Evolutionary conservation across 1,140 invertebrate species (phyloP).

Genomic region (Drosophila pseudoananassae): DNA sequence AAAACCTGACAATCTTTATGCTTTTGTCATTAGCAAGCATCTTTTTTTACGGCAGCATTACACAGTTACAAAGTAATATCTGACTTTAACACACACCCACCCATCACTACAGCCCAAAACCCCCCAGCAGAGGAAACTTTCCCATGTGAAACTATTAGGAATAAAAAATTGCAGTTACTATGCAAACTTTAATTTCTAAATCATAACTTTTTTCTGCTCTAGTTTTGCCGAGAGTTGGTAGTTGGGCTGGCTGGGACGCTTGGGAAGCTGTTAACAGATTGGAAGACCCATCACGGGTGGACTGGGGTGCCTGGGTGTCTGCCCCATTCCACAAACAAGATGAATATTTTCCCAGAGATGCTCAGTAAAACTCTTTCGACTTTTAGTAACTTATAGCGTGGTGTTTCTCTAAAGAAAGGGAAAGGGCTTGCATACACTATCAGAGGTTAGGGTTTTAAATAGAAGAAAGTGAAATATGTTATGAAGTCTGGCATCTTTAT

Average conservation of each 20-base stretch:
- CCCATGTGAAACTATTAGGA: conserved; percentile 28
- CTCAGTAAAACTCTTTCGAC: background rate
- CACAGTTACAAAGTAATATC: conserved; percentile 7
- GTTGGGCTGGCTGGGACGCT: background rate
- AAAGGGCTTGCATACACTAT: conserved; percentile 1
- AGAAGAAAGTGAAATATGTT: too few species aligned
- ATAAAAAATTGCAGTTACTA: conserved; percentile 28
- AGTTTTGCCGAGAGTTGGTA: conserved; percentile 38
- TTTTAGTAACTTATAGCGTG: conserved; percentile 5
- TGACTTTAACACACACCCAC: conserved; percentile 3
- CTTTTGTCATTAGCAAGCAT: conserved; percentile 64
- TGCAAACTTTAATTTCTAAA: conserved; percentile 76
- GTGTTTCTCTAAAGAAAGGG: conserved; percentile 2
- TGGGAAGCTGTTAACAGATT: conserved; percentile 35
- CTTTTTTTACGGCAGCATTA: conserved; percentile 45
- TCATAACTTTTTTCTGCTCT: conserved; percentile 70
- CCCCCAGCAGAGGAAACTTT: conserved; percentile 27
- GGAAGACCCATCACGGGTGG: conserved; percentile 8
- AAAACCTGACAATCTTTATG: conserved; percentile 60
- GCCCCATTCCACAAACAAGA: background rate
- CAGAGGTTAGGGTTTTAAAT: too few species aligned
- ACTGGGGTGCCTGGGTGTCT: conserved; percentile 2
- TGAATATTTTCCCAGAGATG: background rate
- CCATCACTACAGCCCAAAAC: too few species aligned
- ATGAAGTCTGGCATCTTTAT: too few species aligned